Percentiles rank a stretch among this genome's conserved stretches.
These are phyloP conservation scores for Lasius fuliginosus DNA, from an alignment of 2,888 invertebrate genomes.

Conservation along the genomic window DNA sequence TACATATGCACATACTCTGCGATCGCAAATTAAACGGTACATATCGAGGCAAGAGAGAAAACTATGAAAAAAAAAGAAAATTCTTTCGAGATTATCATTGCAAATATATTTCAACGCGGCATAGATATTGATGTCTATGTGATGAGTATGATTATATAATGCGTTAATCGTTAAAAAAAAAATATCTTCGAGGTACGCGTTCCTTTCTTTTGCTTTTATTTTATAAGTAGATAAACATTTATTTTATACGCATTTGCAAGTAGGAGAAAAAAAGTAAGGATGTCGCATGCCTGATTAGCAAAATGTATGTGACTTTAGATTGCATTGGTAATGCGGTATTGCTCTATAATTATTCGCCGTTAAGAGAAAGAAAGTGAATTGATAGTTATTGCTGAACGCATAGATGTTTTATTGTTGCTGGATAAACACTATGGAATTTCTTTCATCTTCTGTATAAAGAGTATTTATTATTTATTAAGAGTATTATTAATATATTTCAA, in stretches of 20 bases:
- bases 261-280: background rate
- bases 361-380: background rate
- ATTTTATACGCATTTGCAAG: background rate
- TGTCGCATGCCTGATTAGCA: background rate
- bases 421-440: background rate
- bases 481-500: background rate
- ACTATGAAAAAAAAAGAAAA: background rate
- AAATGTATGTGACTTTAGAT: background rate
- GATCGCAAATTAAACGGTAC: background rate
- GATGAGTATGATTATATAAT: background rate
- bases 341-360: constrained; percentile 24
- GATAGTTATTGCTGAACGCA: background rate
- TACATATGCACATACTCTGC: background rate
- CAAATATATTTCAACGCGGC: background rate
- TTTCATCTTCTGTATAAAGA: background rate
- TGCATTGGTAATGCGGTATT: background rate
- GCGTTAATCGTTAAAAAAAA: background rate
- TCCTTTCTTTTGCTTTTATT: background rate
- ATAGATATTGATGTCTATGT: background rate
- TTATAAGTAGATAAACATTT: background rate
- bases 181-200: background rate
- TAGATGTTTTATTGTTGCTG: background rate
- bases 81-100: background rate
- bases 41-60: background rate
- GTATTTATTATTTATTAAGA: background rate